Evolutionary conservation across 2,797 vertebrate genomes (phyloP), one percentile per base, ranked within the genome.

Genomic region (Remorina albescens): DNA sequence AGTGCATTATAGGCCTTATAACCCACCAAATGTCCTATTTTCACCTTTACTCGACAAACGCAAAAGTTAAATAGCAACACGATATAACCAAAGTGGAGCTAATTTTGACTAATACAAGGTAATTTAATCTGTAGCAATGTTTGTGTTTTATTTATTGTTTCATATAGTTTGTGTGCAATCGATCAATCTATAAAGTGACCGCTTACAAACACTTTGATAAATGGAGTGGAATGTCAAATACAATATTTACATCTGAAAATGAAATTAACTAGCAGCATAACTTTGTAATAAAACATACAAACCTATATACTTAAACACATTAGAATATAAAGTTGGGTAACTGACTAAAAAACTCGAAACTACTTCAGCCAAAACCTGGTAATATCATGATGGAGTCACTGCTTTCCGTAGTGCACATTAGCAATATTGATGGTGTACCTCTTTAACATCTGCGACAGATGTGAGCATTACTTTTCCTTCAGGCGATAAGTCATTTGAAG

Each of bases 401-500:
- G 6, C 8, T 28, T 50, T 25, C 41, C 36, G 2, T 15, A 13
- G 26, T 59, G 53, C 32, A 34, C 23, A 42, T 25, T 18, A 41
- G 28, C 32, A 13, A 13, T 28, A 21, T 34, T 44, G 39, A 44
- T 55, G 19, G 8, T 32, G 32, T 42, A 41, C 44, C 16, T 63
- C 25, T 57, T 47, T 44, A 64, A 80, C 39, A 71, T 30, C 67
- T 74, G 67, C 0, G 6, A 46, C n/a, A 18, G 70, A 39, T 72
- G 28, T 11, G 19, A 59, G 23, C n/a, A 53, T 55, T 65, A 39
- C 39, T 50, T 21, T 67, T 30, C 54, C 63, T 61, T 67, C 26
- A 16, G 50, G 67, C 53, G 23, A 8, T 21, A 61, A 50, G 66
- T 39, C 21, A 50, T 79, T 73, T 67, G 15, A 61, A 70, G 59